Evolutionary conservation across 2,797 vertebrate genomes (phyloP).

Genomic region (Gambelia wislizenii): DNA sequence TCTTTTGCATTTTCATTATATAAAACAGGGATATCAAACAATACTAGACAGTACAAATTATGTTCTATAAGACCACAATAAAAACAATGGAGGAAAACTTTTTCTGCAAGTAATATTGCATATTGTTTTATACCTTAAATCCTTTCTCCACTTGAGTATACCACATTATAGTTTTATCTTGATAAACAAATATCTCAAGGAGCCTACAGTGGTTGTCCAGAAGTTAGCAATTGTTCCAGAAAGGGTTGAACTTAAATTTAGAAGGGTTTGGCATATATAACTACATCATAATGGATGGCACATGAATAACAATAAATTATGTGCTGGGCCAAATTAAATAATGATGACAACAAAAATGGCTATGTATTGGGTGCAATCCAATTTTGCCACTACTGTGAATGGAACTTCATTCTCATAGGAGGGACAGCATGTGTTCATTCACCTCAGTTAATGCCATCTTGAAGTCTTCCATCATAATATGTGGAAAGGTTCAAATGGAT

Average conservation of each 20-base stretch:
- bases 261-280: no score
- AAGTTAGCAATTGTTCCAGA: background rate
- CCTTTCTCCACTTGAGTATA: background rate
- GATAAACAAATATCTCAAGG: background rate
- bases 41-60: background rate
- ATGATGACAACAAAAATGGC: background rate
- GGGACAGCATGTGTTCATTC: no score
- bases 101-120: background rate
- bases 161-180: background rate
- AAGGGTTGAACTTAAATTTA: background rate
- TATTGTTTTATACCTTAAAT: background rate
- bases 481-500: background rate
- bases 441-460: background rate
- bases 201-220: background rate
- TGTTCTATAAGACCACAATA: background rate
- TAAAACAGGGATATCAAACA: background rate
- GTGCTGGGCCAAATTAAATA: background rate
- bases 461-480: background rate
- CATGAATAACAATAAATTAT: background rate
- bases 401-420: background rate
- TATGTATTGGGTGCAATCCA: background rate
- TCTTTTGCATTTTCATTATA: background rate
- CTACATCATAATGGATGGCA: background rate
- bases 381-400: background rate
- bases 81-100: background rate